A percentile compares a stretch with the other conserved stretches of the same genome.
Conservation (phyloP, 2,888 invertebrate genomes). For the Tetragonisca angustula region DNA sequence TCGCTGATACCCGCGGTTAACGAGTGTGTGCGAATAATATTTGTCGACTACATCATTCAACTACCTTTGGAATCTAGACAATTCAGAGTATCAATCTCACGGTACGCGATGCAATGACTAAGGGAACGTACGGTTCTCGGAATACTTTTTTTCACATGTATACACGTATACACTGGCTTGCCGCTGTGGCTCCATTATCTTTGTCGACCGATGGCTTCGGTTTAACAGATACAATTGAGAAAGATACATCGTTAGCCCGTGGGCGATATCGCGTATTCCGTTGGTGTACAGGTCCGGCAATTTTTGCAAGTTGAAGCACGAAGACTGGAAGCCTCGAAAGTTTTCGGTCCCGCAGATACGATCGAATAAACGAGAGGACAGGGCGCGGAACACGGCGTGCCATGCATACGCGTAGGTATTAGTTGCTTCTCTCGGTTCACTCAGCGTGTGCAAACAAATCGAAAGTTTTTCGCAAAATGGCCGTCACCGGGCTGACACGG, state of each 20-base stretch:
- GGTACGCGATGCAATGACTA: constrained; percentile 48
- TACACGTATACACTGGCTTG: background rate
- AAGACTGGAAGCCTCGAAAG: constrained; percentile 66
- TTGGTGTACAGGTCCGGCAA: constrained; percentile 51
- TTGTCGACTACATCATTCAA: constrained; percentile 61
- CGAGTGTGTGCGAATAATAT: constrained; percentile 64
- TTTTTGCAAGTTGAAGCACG: constrained; percentile 67
- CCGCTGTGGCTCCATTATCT: constrained; percentile 51
- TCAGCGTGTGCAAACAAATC: constrained; percentile 79
- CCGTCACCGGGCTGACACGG: constrained; percentile 83
- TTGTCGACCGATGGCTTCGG: constrained; percentile 36
- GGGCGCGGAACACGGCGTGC: constrained; percentile 72
- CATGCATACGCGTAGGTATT: constrained; percentile 81
- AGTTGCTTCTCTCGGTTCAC: constrained; percentile 76
- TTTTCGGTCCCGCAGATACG: constrained; percentile 67
- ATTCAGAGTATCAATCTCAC: constrained; percentile 66
- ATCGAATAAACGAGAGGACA: constrained; percentile 71
- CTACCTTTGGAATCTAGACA: constrained; percentile 65
- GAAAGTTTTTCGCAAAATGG: constrained; percentile 84
- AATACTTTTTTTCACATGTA: constrained; percentile 54
- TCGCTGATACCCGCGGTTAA: constrained; percentile 59
- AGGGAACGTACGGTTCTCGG: constrained; percentile 56
- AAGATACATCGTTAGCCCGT: constrained; percentile 43
- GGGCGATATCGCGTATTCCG: constrained; percentile 59
- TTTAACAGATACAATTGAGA: constrained; percentile 48